Evolutionary conservation across 2,888 invertebrate species (phyloP), one percentile per base, ranked within the genome.

Genomic region (Pandemis cinnamomeana): DNA sequence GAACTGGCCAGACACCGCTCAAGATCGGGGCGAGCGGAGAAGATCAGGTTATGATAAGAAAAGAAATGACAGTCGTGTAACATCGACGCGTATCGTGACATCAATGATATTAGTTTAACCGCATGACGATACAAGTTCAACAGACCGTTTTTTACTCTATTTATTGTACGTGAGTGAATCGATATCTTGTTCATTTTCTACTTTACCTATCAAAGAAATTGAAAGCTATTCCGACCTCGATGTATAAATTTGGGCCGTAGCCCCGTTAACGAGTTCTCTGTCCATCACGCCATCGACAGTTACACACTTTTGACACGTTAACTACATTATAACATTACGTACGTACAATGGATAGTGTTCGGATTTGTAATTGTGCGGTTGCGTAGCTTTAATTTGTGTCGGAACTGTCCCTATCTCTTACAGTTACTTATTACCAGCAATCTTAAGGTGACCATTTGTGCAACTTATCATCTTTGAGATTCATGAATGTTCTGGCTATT

Each of bases 151-250:
- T 15, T 55, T 55, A 58, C 27, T 6, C 27, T 20, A 20, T 58
- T 27, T 8, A 27, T 27, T 11, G 10, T 51, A 15, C 13, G 13
- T 6, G n/a, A n/a, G 2, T 4, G 11, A 2, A 55, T 61, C 42
- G 61, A n/a, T 42, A 61, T 8, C 58, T 27, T 42, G n/a, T 41
- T 61, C n/a, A 42, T 61, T 61, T 61, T 41, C 63, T 41, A 36
- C 46, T 41, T 15, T 15, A 64, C 55, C 51, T 10, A 51, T 10
- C 61, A 20, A 66, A 72, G 67, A 75, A 76, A 72, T 71, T 53
- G 76, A 75, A 72, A 75, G 68, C 75, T 46, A 75, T 72, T 75
- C 58, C 68, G 78, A 71, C 75, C 76, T 78, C 76, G 70, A 75
- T 71, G 63, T 67, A 73, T 76, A 68, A 53, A 61, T 67, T 58